Evolutionary conservation across 2,888 invertebrate genomes (phyloP).

Genomic region (Rhogogaster chlorosoma): DNA sequence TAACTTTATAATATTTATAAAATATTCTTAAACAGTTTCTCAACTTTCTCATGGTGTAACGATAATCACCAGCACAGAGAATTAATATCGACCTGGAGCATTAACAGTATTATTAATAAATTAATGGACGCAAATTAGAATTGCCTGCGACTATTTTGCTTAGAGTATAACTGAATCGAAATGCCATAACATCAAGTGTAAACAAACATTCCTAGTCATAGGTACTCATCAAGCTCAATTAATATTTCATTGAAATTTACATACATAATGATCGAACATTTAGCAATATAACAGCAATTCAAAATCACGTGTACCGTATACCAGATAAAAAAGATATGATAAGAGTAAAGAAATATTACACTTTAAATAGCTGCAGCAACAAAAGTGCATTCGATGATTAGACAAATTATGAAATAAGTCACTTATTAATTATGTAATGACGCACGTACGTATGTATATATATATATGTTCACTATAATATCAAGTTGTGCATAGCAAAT

Average conservation of each 20-base stretch:
- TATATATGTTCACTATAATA: background rate
- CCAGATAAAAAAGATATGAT: background rate
- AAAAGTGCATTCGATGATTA: background rate
- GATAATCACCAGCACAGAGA: background rate
- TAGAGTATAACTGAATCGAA: background rate
- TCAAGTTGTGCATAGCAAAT: slow-evolving; percentile 50
- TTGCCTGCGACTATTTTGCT: background rate
- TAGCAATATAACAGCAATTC: background rate
- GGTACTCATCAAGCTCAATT: background rate
- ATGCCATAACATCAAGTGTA: background rate
- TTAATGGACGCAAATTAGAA: slow-evolving; percentile 25
- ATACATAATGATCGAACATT: background rate
- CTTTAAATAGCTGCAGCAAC: background rate
- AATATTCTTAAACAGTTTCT: slow-evolving; percentile 30
- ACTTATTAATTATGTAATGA: background rate
- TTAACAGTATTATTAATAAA: background rate
- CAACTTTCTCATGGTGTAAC: background rate
- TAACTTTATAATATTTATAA: slow-evolving; percentile 16
- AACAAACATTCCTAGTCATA: background rate
- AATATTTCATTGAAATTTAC: background rate
- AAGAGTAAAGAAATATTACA: background rate
- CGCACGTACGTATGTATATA: background rate
- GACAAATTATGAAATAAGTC: background rate
- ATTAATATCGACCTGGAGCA: background rate
- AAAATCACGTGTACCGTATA: background rate